Evolutionary conservation across 2,797 vertebrate genomes (phyloP).

Genomic region (Esox masquinongy): DNA sequence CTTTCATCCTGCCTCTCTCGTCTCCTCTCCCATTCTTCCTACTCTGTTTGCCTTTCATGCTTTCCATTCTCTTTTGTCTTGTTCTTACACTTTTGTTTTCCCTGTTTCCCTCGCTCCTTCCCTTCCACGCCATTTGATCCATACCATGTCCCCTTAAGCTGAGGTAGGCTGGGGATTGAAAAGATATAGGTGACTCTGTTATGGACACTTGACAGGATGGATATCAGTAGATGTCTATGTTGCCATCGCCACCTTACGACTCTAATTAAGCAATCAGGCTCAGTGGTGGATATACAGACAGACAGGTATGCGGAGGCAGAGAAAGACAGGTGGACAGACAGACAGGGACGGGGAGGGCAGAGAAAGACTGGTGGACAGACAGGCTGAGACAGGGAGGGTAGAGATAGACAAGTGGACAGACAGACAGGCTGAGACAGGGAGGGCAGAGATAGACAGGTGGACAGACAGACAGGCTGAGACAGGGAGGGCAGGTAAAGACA

Average conservation of each 20-base stretch:
- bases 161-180: background rate
- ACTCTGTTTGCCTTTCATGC: background rate
- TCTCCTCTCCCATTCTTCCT: background rate
- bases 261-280: background rate
- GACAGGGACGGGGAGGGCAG: background rate
- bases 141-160: background rate
- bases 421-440: too few species aligned
- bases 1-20: constrained; percentile 44
- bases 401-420: too few species aligned
- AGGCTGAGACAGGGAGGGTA: background rate
- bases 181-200: background rate
- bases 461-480: background rate
- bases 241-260: background rate
- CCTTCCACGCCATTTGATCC: background rate
- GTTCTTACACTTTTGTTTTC: constrained; percentile 2
- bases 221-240: background rate
- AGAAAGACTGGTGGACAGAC: background rate
- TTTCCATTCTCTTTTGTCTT: constrained; percentile 11
- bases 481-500: constrained; percentile 13
- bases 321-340: too few species aligned
- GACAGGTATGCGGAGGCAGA: background rate
- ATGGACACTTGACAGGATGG: background rate
- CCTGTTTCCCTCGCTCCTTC: constrained; percentile 40
- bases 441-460: background rate
- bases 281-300: background rate